Percentiles rank a stretch among this genome's conserved stretches.
Evolutionary conservation across 2,888 invertebrate genomes (phyloP).

Genomic region (Epiblema foenella): DNA sequence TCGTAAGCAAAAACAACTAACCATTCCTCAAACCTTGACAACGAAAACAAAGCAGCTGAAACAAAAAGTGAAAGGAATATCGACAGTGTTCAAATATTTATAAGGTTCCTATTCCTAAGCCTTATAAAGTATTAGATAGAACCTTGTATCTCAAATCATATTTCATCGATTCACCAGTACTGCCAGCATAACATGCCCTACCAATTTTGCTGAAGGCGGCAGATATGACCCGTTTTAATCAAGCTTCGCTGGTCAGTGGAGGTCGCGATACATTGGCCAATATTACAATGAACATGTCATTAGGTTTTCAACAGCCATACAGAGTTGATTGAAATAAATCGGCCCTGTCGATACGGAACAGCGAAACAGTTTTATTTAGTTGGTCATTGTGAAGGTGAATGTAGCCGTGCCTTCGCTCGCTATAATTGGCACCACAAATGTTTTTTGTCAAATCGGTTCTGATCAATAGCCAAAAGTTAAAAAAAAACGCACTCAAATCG

Average conservation of each 20-base stretch:
- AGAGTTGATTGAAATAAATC: conserved; percentile 21
- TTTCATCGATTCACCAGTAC: conserved; percentile 8
- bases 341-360: background rate
- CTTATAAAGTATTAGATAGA: background rate
- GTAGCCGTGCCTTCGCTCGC: no score
- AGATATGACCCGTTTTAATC: conserved; percentile 20
- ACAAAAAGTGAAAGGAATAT: background rate
- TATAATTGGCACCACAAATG: no score
- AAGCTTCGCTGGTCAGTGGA: conserved; percentile 1
- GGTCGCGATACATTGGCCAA: conserved; percentile 11
- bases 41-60: background rate
- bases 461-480: no score
- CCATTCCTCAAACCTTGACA: background rate
- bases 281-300: conserved; percentile 23
- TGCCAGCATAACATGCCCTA: conserved; percentile 20
- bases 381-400: background rate
- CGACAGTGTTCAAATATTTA: no score
- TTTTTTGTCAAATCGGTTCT: no score
- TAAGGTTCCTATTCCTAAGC: no score
- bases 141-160: background rate
- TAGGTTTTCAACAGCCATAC: conserved; percentile 9
- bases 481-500: no score
- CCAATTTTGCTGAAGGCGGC: background rate
- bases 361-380: background rate
- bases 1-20: background rate